Evolutionary conservation across 2,797 vertebrate species (phyloP).

Genomic region (Lacerta viridis): DNA sequence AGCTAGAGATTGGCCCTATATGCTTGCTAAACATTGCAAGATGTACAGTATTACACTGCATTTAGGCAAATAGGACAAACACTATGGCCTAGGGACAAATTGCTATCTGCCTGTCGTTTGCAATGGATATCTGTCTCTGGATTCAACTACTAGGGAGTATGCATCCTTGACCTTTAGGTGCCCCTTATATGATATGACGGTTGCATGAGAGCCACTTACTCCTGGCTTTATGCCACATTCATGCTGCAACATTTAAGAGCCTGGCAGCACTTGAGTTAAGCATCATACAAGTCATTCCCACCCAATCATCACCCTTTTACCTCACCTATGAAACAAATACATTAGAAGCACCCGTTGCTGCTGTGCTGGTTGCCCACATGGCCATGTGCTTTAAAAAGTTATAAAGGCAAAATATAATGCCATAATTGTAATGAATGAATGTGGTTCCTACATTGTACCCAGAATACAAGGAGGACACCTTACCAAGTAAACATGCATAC

Average conservation of each 20-base stretch:
- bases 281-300: not conserved
- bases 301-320: not conserved
- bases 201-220: not conserved
- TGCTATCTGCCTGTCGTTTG: not conserved
- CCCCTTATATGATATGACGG: not conserved
- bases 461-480: not conserved
- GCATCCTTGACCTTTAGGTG: not conserved
- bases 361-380: not conserved
- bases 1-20: not conserved
- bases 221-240: not conserved
- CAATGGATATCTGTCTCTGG: not conserved
- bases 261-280: not conserved
- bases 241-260: not conserved
- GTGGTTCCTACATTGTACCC: not conserved
- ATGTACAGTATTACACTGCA: not conserved
- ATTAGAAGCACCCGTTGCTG: not conserved
- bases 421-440: not conserved
- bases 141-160: not conserved
- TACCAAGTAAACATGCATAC: not conserved
- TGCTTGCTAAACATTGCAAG: not conserved
- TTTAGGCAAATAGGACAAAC: not conserved
- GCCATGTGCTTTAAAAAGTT: not conserved
- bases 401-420: not conserved
- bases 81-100: not conserved
- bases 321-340: not conserved